phyloP scores from a whole-genome alignment of 2,797 vertebrate species.

The Onychomys torridus region DNA sequence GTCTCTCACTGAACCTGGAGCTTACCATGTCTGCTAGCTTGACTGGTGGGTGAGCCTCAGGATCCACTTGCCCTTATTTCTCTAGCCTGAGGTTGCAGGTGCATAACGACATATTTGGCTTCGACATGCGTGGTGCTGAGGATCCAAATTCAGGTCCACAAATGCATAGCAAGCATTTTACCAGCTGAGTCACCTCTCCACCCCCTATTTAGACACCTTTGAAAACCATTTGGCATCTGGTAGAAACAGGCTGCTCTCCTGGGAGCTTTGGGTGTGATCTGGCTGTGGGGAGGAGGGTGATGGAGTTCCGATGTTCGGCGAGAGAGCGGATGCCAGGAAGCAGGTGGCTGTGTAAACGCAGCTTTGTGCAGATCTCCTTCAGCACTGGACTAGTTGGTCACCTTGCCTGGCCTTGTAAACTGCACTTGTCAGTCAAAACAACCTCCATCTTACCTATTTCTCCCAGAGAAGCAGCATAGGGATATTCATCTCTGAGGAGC shows the following conservation, averaged over 20 bases:
- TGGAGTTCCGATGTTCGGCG: background rate
- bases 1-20: background rate
- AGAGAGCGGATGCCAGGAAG: background rate
- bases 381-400: background rate
- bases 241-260: background rate
- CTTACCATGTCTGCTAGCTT: background rate
- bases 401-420: slow-evolving; percentile 39
- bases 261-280: background rate
- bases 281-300: background rate
- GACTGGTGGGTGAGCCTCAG: background rate
- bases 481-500: slow-evolving; percentile 31
- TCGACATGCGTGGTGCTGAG: background rate
- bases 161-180: background rate
- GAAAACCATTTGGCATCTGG: background rate
- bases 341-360: too few relatives aligned
- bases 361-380: background rate
- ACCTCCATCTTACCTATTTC: slow-evolving; percentile 62
- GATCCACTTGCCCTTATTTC: background rate
- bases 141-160: background rate
- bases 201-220: background rate
- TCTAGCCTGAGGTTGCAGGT: background rate
- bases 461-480: background rate
- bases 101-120: background rate
- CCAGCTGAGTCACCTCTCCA: background rate
- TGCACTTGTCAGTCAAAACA: slow-evolving; percentile 55